A percentile compares a stretch with the other conserved stretches of the same genome.
These are phyloP conservation scores for Stictonetta naevosa DNA, from an alignment of 2,113 vertebrate species.

Conservation along the genomic window DNA sequence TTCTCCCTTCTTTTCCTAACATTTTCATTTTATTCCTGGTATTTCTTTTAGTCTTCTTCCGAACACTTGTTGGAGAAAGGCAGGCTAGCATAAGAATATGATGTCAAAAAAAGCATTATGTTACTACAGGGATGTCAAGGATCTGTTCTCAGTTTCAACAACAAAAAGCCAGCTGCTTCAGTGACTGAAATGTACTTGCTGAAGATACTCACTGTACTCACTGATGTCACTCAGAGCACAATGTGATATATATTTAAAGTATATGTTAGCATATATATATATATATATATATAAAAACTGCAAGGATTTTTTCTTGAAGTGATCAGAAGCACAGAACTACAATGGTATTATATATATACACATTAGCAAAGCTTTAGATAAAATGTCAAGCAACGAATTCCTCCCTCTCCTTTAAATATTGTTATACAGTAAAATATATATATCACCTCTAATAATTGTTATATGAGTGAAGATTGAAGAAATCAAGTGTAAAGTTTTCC, in stretches of 20 bases:
- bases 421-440: neutral
- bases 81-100: neutral
- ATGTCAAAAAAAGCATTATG: neutral
- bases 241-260: neutral
- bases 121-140: neutral
- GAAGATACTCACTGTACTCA: neutral
- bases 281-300: no score
- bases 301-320: neutral
- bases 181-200: neutral
- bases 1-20: neutral
- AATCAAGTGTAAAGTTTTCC: neutral
- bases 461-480: neutral
- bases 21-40: neutral
- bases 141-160: neutral
- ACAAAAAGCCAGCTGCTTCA: neutral
- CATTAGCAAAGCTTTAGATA: neutral
- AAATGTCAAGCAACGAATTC: neutral
- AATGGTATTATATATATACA: neutral
- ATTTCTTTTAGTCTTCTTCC: neutral
- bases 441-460: neutral
- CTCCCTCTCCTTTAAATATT: neutral
- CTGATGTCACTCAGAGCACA: neutral
- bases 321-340: neutral
- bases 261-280: neutral
- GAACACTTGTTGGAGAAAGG: neutral